These are phyloP conservation scores for Drosophila albomicans DNA, from an alignment of 1,140 invertebrate genomes.

Conservation along the genomic window DNA sequence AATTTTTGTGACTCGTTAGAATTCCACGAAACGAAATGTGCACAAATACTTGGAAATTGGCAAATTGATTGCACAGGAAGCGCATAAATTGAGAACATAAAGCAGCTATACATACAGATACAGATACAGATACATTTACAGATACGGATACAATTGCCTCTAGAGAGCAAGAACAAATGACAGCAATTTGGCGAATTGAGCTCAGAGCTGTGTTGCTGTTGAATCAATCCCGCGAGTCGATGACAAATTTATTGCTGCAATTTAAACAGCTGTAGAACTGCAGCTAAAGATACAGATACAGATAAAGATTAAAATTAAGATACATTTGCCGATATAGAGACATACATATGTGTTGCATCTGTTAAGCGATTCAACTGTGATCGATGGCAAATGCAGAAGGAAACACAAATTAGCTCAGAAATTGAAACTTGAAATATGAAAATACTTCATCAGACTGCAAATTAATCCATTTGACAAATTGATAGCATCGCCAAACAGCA, in stretches of 20 bases:
- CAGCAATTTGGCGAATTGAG: constrained; percentile 20
- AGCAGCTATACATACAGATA: constrained; percentile 23
- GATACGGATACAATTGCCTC: neutral
- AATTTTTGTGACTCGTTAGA: constrained; percentile 40
- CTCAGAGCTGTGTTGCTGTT: constrained; percentile 5
- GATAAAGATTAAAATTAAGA: neutral
- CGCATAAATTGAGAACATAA: constrained; percentile 56
- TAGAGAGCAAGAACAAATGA: constrained; percentile 11
- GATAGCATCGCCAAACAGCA: neutral
- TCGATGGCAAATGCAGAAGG: neutral
- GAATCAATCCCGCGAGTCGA: constrained; percentile 2
- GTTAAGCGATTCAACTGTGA: neutral
- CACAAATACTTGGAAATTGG: constrained; percentile 42
- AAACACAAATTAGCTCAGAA: neutral
- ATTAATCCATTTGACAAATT: constrained; percentile 12
- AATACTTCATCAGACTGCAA: neutral
- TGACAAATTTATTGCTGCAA: constrained; percentile 31
- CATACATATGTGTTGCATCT: neutral
- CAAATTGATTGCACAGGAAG: constrained; percentile 70
- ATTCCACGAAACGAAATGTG: constrained; percentile 32
- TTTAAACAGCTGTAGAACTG: neutral
- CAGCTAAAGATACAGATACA: neutral
- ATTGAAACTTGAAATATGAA: neutral
- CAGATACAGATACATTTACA: constrained; percentile 10
- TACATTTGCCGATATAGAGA: constrained; percentile 1